Base-by-base conservation (phyloP, 2,797 vertebrate species). In the Epinephelus awoara region DNA sequence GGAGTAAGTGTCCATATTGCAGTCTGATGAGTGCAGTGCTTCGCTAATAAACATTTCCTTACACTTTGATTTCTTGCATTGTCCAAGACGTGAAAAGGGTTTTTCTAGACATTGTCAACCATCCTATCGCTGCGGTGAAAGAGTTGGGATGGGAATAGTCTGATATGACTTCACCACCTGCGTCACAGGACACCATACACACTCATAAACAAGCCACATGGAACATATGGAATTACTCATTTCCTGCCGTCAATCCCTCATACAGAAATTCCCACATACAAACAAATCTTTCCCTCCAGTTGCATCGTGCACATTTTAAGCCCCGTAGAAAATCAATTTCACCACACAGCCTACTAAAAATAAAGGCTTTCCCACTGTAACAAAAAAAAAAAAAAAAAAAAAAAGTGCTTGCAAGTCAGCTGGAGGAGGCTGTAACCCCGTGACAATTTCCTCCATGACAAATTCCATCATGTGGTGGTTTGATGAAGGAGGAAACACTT, bases 241-340 rank as follows among this genome's bases (percentile, higher is more conserved):
- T 75, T 59, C 44, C 7, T 14, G 46, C 6, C 34, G 17, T 25
- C 3, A 3, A 2, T 54, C 17, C 21, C 17, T 25, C 29, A 63
- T 13, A 25, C 34, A 62, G 3, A 42, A 40, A 50, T 18, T 50
- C 29, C 2, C 46, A 44, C 61, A 67, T 23, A 42, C 11, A 42
- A 42, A 19, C 4, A 52, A 21, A 21, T 63, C 21, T 5, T 50
- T 21, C 2, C 4, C 62, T 75, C 14, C 5, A 27, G 38, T 64
- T 46, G 34, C 17, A 46, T 69, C 29, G 47, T 34, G 25, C 51
- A 7, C 38, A 52, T 62, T 50, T 56, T 21, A 34, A 51, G 15
- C n/a, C 5, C 25, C 19, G 27, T 12, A 21, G 56, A 62, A 78
- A 86, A 75, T 61, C 42, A 23, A 25, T 57, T 71, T 57, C 38